Conservation (phyloP, 2,797 vertebrate species). For the Pangasius krempfi region DNA sequence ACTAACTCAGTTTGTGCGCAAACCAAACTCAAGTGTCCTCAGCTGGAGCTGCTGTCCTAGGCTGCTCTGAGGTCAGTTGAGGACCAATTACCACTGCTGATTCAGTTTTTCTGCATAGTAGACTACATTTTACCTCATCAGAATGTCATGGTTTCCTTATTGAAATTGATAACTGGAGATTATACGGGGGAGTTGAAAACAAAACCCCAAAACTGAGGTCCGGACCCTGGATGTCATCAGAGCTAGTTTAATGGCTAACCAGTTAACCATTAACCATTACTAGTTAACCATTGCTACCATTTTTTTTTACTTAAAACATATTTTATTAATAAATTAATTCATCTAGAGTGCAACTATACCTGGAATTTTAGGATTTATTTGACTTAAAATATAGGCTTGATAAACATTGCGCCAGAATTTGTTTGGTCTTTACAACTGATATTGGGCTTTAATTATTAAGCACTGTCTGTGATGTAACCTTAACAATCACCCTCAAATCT, state of each 20-base stretch:
- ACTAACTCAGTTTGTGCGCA: not conserved
- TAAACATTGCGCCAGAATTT: not conserved
- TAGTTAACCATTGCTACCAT: too few relatives aligned
- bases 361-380: slow-evolving; percentile 12
- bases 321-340: not conserved
- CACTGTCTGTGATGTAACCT: not conserved
- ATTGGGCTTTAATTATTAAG: not conserved
- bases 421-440: slow-evolving; percentile 3
- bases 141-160: not conserved
- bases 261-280: too few relatives aligned
- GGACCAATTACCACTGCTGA: not conserved
- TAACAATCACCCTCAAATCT: not conserved
- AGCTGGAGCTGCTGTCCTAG: not conserved
- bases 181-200: not conserved
- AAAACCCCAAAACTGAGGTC: not conserved
- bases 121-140: not conserved
- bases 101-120: not conserved
- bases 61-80: not conserved
- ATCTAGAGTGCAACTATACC: not conserved
- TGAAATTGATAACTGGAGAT: not conserved
- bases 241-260: not conserved
- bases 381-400: slow-evolving; percentile 18
- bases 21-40: not conserved
- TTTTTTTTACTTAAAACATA: not conserved
- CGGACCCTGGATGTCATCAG: not conserved